Evolutionary conservation across 2,113 vertebrate genomes (phyloP), one percentile per base, ranked within the genome.

Genomic region (Prunella fulvescens): DNA sequence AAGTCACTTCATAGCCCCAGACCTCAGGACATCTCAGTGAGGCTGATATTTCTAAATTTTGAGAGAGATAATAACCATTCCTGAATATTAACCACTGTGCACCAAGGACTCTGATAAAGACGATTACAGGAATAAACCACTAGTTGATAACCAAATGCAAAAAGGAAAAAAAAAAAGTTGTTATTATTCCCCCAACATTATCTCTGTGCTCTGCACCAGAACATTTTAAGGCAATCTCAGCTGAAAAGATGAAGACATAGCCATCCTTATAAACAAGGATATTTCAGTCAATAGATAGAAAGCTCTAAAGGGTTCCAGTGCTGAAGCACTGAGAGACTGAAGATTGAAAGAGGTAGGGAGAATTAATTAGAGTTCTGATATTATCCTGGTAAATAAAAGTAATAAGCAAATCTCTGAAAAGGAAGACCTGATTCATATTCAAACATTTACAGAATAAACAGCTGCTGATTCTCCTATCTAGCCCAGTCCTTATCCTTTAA

Each of bases 391-490:
- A 97, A 97, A 96, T 97, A 96, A 95, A 97, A 96, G 90, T 94
- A 93, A 95, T 92, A 93, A 94, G 84, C 3, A 3, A 92, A 90
- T 79, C 95, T 86, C 54, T 71, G 45, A 61, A 95, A 88, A 93
- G 76, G 92, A 94, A 88, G 90, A 70, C 82, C 72, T 84, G 86
- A 90, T 97, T 93, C 92, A 81, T 97, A 96, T 95, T 95, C 94
- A 96, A 95, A 96, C 97, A 95, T 95, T 97, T 97, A 96, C 84
- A 90, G 94, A 96, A 96, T 97, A 97, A 97, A 96, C 96, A 96
- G 93, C 90, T 94, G 71, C 94, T 83, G 95, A 93, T 86, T 95
- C 81, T 94, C 54, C 94, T 92, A 91, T 93, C 89, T 95, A 94
- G 84, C 76, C 83, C 82, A 89, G 61, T 81, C 92, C 45, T 62